Base-by-base conservation (phyloP, 2,113 vertebrate genomes). In the Tachysurus fulvidraco region DNA sequence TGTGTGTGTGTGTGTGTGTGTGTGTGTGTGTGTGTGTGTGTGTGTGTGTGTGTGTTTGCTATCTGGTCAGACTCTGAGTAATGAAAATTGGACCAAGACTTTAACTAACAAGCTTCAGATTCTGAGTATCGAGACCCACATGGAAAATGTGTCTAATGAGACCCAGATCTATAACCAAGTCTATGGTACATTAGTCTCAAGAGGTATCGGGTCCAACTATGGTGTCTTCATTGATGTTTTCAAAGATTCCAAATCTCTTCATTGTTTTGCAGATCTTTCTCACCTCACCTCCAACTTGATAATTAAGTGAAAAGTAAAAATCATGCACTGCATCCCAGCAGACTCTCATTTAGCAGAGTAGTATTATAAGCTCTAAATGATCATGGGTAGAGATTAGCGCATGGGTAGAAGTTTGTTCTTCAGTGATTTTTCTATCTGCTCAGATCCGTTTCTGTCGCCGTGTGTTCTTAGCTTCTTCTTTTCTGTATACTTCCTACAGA, bases 401-500 rank as follows among this genome's bases (percentile, higher is more conserved):
- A 81, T 23, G 44, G 11, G 21, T 50, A 7, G 71, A 25, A 9
- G 1, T 28, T 54, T 50, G 46, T 50, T 77, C 25, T 28, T 17
- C 6, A 3, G 28, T 54, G 16, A 13, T 28, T 77, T 36, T 71
- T 44, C 3, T 14, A 16, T 41, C 46, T n/a, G 19, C 1, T 23
- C 54, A 28, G 36, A 2, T 71, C 69, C 36, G 4, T 50, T 41
- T n/a, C 11, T 57, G 25, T 10, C 14, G 8, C 30, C 50, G 21
- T 65, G 44, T n/a, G 54, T 81, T 54, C 86, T 64, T 50, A 23
- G 44, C 44, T 55, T 81, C 50, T 79, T 14, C 71, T 10, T 87
- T 21, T 86, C 84, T 76, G 52, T 67, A 60, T 10, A 64, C 17
- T 83, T 79, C 52, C 19, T 36, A 17, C 94, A 99, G 98, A 99